Percentiles rank a stretch among this genome's conserved stretches.
phyloP scores from a whole-genome alignment of 2,888 invertebrate species.

The Portevinia maculata region DNA sequence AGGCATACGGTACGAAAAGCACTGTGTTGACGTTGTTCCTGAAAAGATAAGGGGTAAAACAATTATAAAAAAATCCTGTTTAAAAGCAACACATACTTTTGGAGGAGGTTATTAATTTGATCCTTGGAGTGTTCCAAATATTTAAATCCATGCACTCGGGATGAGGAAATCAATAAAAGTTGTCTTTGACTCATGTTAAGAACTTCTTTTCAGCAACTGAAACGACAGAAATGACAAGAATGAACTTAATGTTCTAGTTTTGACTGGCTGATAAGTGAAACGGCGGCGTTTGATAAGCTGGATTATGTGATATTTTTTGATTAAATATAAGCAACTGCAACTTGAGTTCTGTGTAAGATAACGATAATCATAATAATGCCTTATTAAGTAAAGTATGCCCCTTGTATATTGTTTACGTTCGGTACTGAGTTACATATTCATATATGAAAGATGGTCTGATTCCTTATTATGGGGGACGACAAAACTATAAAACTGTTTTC shows the following conservation, averaged over 20 bases:
- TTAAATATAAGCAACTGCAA: not conserved
- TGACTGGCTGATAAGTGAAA: not conserved
- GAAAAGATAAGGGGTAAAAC: conserved; percentile 78
- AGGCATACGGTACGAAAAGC: conserved; percentile 90
- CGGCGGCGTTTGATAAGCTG: conserved; percentile 27
- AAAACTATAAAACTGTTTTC: too few species aligned
- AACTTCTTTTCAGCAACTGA: not conserved
- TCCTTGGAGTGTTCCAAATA: conserved; percentile 87
- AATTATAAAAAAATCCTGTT: not conserved
- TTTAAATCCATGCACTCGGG: conserved; percentile 87
- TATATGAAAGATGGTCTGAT: too few species aligned
- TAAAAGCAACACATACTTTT: conserved; percentile 83
- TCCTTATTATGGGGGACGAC: too few species aligned
- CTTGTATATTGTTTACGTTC: too few species aligned
- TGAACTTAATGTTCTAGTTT: not conserved
- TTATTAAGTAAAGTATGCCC: too few species aligned
- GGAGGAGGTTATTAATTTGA: conserved; percentile 86
- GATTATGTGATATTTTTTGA: conserved; percentile 16
- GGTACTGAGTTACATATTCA: too few species aligned
- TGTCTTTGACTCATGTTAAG: conserved; percentile 81
- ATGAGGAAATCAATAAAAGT: conserved; percentile 88
- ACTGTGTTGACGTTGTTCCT: conserved; percentile 87
- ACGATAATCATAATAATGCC: not conserved
- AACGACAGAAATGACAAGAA: conserved; percentile 2
- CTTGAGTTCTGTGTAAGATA: not conserved